Base-by-base conservation (phyloP, 2,888 invertebrate species). In the Scaptomyza caliginosa region DNA sequence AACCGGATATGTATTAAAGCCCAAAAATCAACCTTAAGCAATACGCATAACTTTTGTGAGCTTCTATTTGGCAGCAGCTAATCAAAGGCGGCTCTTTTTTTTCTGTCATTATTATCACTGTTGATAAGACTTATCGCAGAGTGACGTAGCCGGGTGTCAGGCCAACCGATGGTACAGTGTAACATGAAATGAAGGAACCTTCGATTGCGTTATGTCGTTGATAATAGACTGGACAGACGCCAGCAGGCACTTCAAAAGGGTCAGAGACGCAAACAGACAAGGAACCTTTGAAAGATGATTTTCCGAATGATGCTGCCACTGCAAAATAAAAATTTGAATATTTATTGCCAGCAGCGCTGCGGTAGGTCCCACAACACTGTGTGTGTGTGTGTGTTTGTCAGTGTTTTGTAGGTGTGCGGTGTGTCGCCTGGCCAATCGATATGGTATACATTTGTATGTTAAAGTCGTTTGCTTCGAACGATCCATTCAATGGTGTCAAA, bases 281-380 rank as follows among this genome's bases (percentile, higher is more conserved):
- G n/a, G n/a, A n/a, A n/a, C 52, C 32, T 56, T 62, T 62, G 76
- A 60, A 74, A 81, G 58, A 65, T 80, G 68, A 84, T 60, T 63
- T 50, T 36, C 52, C 40, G 48, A 28, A n/a, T n/a, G n/a, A n/a
- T n/a, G n/a, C n/a, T 87, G 79, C 75, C 79, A 85, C 82, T 82
- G 79, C 67, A 77, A 77, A 74, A 70, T 68, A 70, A 66, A 49
- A 56, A 73, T 77, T 67, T 62, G 26, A 78, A 80, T 85, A 85
- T 85, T 85, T 85, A 77, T 80, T 65, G 77, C 21, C 43, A 52
- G 32, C 81, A 19, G 6, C 85, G 54, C 66, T 73, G 79, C 67
- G 79, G 79, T 80, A 63, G 79, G 79, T 80, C 87, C 30, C 30
- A 30, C 30, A 30, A 4, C 30, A n/a, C 26, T 39, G 1, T 38